Evolutionary conservation across 2,888 invertebrate genomes (phyloP), one percentile per base, ranked within the genome.

Genomic region (Callinectes sapidus): DNA sequence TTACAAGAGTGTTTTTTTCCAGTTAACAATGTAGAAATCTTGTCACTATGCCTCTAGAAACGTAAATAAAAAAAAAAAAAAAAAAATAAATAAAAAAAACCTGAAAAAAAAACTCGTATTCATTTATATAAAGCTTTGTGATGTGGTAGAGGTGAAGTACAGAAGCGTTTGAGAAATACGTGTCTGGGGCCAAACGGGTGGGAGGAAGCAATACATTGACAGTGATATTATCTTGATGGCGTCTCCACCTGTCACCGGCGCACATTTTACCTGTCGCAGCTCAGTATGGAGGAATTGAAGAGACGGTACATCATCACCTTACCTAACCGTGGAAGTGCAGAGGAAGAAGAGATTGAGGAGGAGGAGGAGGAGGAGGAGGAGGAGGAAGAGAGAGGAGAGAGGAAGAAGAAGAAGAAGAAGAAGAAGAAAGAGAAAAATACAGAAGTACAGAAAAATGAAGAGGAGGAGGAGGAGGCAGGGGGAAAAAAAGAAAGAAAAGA

Each of bases 141-240:
- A n/a, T n/a, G n/a, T n/a, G n/a, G n/a, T n/a, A n/a, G n/a, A n/a
- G n/a, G n/a, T n/a, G n/a, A n/a, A n/a, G n/a, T n/a, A n/a, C n/a
- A n/a, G n/a, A n/a, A n/a, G n/a, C n/a, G n/a, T n/a, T n/a, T n/a
- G n/a, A n/a, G n/a, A n/a, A n/a, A n/a, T n/a, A n/a, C n/a, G n/a
- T n/a, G n/a, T n/a, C 61, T 61, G 61, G 23, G 28, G 6, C 13
- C 28, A n/a, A 28, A 77, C 23, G 71, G 13, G 28, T 13, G 8
- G 28, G 13, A 10, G 71, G 71, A 8, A 77, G 28, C 71, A n/a
- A n/a, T n/a, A 77, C 71, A 28, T 28, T 77, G 71, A 28, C n/a
- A n/a, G 71, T 23, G 28, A 77, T 28, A 77, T 77, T n/a, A 77
- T 77, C 71, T 77, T 77, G n/a, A 77, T 77, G 71, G 28, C 71